Evolutionary conservation across 1,140 invertebrate genomes (phyloP), one percentile per base, ranked within the genome.

Genomic region (Lepidurus arcticus): DNA sequence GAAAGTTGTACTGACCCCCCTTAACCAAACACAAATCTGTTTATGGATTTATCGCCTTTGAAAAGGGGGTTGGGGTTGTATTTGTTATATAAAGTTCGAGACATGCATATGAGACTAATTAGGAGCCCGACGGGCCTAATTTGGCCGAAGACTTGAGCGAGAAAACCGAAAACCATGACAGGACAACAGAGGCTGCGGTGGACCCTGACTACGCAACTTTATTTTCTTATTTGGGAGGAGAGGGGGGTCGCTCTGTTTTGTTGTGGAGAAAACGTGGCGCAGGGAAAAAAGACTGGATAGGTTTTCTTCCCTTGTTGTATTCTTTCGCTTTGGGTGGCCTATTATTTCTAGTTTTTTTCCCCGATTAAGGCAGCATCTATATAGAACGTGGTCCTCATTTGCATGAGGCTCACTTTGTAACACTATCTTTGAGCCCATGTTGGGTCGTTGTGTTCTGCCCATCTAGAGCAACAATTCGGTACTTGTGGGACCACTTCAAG

Each of bases 391-490:
- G 53, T 65, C 53, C 53, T 65, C 53, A 65, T 65, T 65, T 65
- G 53, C 53, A 65, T 65, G 53, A 65, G 21, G 53, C 21, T 65
- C 21, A n/a, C 53, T 65, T 21, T 65, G 53, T 21, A 65, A 65
- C 53, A 21, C 21, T 65, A 65, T 21, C 53, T 65, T 21, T 65
- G n/a, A 21, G 53, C 21, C 53, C 21, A n/a, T 21, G 16, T 65
- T 21, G 9, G 53, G 53, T 65, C n/a, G 53, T 7, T 65, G 16
- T 65, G 53, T 65, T 21, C 21, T 65, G 53, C 21, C 53, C 53
- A 65, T 65, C 53, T 65, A 65, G 53, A 65, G 53, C 53, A 65
- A 65, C 7, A 16, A 47, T 47, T 65, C 53, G 53, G 53, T n/a
- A 65, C 21, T 65, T 47, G 16, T 65, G 53, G 53, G 53, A 16